Evolutionary conservation across 2,797 vertebrate genomes (phyloP), one percentile per base, ranked within the genome.

Genomic region (Ptychobarbus kaznakovi): DNA sequence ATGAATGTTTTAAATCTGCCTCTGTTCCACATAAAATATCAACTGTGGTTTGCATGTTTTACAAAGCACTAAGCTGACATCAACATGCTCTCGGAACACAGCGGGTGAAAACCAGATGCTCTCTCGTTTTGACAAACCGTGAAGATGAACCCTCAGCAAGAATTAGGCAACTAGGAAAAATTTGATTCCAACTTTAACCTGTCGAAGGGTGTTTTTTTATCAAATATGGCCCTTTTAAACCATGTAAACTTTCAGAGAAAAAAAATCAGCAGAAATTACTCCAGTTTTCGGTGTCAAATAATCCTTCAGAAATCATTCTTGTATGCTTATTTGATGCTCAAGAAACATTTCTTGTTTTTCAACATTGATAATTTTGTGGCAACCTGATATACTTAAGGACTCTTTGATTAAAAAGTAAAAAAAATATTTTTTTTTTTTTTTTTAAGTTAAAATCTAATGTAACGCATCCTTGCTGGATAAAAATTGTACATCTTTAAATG

Each of bases 151-250:
- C 66, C 20, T 77, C 42, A 58, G 68, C 2, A 53, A 74, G 38
- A 46, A 51, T 20, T 11, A 83, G 20, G 25, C n/a, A 38, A 68
- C 6, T 69, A 85, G 79, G 51, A 38, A 32, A 73, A 74, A 61
- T 73, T 73, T 49, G 4, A 38, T 42, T 81, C 76, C 74, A 76
- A 74, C 82, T 65, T 42, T 75, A 35, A 77, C 66, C 25, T 61
- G 42, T 25, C 44, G n/a, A 42, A 49, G 46, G 2, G 25, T 6
- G 46, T 51, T 51, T 75, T 28, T 32, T 42, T 9, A 28, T 32
- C 70, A 28, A 73, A 49, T 56, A 56, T 53, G 32, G 0, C 49
- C 56, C 11, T 75, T 75, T 75, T 53, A 46, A 46, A 46, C 2
- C 22, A 5, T 44, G 4, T 44, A 13, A 40, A 42, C 11, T 13